Conservation (phyloP, 2,888 invertebrate genomes). For the Proisotoma minuta region DNA sequence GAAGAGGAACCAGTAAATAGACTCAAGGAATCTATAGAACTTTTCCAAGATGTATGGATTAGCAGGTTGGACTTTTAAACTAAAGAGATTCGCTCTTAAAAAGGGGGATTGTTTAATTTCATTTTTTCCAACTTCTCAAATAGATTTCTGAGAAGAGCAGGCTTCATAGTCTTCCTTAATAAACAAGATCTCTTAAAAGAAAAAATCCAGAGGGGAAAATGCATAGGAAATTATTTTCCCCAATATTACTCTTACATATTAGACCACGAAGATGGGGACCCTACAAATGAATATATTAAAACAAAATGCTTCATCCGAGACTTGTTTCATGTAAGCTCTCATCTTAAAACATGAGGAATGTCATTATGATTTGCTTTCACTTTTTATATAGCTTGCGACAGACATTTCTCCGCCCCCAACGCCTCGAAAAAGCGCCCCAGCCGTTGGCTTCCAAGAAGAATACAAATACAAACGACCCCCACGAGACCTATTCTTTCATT, state of each 20-base stretch:
- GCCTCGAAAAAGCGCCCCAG: not conserved
- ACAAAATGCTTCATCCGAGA: conserved; percentile 65
- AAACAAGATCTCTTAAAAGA: conserved; percentile 71
- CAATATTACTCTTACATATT: conserved; percentile 58
- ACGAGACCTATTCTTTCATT: conserved; percentile 59
- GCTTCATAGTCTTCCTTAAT: conserved; percentile 74
- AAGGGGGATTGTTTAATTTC: not conserved
- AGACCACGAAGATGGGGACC: conserved; percentile 50
- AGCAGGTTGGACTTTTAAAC: conserved; percentile 57
- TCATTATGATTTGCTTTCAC: not conserved
- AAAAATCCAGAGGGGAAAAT: conserved; percentile 65
- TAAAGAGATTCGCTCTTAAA: too few species aligned
- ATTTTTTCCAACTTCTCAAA: conserved; percentile 41
- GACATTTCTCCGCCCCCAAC: conserved; percentile 10
- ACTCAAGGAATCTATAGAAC: conserved; percentile 64
- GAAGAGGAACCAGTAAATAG: conserved; percentile 63
- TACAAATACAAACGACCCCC: conserved; percentile 7
- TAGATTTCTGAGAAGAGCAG: conserved; percentile 70
- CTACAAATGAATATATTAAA: conserved; percentile 61
- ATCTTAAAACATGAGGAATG: not conserved
- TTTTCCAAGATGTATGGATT: conserved; percentile 73
- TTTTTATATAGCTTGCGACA: conserved; percentile 7
- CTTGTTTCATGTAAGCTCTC: conserved; percentile 59
- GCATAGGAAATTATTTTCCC: conserved; percentile 64
- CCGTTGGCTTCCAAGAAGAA: conserved; percentile 9